Conservation (phyloP, 2,797 vertebrate species). For the Champsocephalus gunnari region DNA sequence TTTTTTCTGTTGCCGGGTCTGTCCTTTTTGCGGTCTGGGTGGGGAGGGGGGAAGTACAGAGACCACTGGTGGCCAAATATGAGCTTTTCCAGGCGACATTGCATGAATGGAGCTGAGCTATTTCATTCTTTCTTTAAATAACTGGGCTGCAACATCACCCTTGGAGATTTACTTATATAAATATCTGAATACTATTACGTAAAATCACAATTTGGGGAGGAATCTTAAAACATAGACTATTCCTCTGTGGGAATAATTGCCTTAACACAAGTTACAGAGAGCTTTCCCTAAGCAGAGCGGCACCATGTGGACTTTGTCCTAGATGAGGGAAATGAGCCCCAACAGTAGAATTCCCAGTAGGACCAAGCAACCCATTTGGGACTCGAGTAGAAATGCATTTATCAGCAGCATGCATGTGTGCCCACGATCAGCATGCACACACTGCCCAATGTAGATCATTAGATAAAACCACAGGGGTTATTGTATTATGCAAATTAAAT, state of each 20-base stretch:
- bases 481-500: constrained; percentile 17
- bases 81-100: constrained; percentile 13
- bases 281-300: constrained; percentile 58
- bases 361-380: constrained; percentile 59
- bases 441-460: neutral
- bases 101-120: constrained; percentile 2
- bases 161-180: neutral
- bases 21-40: constrained; percentile 45
- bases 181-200: neutral
- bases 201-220: neutral
- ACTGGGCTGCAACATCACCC: constrained; percentile 4
- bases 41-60: constrained; percentile 18
- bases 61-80: constrained; percentile 52
- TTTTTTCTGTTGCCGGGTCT: constrained; percentile 31
- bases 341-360: constrained; percentile 70
- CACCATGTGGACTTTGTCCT: constrained; percentile 74
- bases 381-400: constrained; percentile 53
- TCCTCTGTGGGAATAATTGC: constrained; percentile 31
- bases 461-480: neutral
- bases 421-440: constrained; percentile 31
- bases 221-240: neutral
- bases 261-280: constrained; percentile 45
- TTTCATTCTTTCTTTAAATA: constrained; percentile 9
- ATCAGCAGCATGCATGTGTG: constrained; percentile 63
- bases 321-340: constrained; percentile 77